Base-by-base conservation (phyloP, 2,113 vertebrate species). In the Coreoperca whiteheadi region DNA sequence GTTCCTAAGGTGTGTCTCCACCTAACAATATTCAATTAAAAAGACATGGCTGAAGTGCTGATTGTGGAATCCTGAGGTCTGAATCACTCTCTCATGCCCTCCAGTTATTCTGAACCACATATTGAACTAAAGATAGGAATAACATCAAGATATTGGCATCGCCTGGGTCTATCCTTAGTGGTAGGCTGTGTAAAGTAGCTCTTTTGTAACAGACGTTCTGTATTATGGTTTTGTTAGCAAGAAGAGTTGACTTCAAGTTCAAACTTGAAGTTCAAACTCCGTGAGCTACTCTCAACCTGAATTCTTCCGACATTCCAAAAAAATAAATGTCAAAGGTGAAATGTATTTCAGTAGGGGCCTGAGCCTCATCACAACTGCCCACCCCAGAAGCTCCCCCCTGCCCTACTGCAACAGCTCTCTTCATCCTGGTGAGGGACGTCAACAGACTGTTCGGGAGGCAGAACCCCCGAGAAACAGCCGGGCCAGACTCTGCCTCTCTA, bases 231-330 rank as follows among this genome's bases (percentile, higher is more conserved):
- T 63, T 25, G 12, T 50, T 60, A n/a, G 37, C 50, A 37, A 46
- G 72, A 66, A 41, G 32, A 69, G 82, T 39, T 39, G 71, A 59
- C 16, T 8, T n/a, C n/a, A 8, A 56, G 83, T 86, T 80, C 50
- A 82, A 15, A 61, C 59, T 70, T n/a, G n/a, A 8, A 56, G 83
- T 86, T 80, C 50, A 82, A 15, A 61, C 59, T 70, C 30, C 23
- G 15, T 25, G 2, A 77, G 25, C 41, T 51, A 6, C 63, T 56
- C 63, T 69, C 9, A 59, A 4, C 25, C 4, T 12, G 46, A 74
- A 54, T 15, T 59, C 9, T 53, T 64, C 18, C 25, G 28, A 63
- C 12, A 3, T 56, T 64, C 64, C 7, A 8, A 70, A 9, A 23
- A 79, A 50, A 48, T n/a, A 34, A 21, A 43, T 30, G 28, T 72